Base-by-base conservation (phyloP, 2,888 invertebrate species). In the Leptopilina drosophilae region DNA sequence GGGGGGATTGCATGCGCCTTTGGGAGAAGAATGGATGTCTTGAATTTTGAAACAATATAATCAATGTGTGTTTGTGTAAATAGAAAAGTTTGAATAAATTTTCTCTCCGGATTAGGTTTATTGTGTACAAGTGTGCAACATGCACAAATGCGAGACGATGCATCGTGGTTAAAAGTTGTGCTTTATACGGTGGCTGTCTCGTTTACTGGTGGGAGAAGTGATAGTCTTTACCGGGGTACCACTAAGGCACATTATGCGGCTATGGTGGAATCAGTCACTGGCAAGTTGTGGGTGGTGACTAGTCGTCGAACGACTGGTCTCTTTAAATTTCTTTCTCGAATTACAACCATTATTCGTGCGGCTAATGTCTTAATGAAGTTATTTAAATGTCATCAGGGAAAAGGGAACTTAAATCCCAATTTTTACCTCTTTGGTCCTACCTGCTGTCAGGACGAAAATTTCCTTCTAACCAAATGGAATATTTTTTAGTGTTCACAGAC, bases 211-310 rank as follows among this genome's bases (percentile, higher is more conserved):
- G 90, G 91, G 90, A 90, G 91, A 90, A 90, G 90, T 90, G 90
- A 91, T 90, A 90, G 90, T 90, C 89, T 88, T 89, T 87, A 87
- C 85, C 87, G 86, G 85, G 87, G 88, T 85, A 88, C 87, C 87
- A 87, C 87, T 83, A 87, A 86, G 86, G 88, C 86, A 89, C 88
- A 90, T 89, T 89, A 89, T 88, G 88, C 87, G 85, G 87, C 88
- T 88, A 88, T 89, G 89, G 89, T 88, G 88, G 89, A 90, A 91
- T 90, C 91, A 91, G 91, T 91, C 90, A 90, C 89, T 89, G 87
- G 89, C 89, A 89, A 90, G 90, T 90, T 90, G 90, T 90, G 90
- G 90, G 89, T 89, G 90, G 90, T 88, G 90, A 89, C 88, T 88
- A 88, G 90, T 91, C 89, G 86, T 83, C 81, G 69, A 69, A 69